These are phyloP conservation scores for Pavo muticus DNA, from an alignment of 2,113 vertebrate species.

Conservation along the genomic window DNA sequence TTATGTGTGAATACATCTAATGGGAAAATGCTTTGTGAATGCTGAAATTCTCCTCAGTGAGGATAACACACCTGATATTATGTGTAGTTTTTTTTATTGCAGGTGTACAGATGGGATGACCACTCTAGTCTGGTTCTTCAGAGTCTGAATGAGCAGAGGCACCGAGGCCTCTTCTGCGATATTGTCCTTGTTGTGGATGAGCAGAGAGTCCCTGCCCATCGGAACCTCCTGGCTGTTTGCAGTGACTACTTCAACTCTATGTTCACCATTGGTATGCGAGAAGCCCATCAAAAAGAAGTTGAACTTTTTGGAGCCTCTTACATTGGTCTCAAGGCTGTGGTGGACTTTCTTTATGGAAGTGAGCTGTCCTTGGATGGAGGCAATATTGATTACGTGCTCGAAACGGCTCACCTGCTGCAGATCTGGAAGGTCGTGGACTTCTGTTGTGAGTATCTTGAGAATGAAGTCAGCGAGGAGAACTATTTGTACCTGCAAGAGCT, in stretches of 20 bases:
- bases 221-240: constrained; percentile 90
- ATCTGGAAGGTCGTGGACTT: constrained; percentile 94
- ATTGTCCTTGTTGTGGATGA: constrained; percentile 90
- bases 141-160: constrained; percentile 91
- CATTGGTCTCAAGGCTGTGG: constrained; percentile 88
- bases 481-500: constrained; percentile 94
- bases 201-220: constrained; percentile 86
- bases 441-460: constrained; percentile 95
- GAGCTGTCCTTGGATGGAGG: constrained; percentile 89
- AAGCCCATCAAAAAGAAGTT: constrained; percentile 91
- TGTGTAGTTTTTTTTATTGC: not conserved
- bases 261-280: constrained; percentile 95
- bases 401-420: constrained; percentile 94
- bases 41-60: accelerated
- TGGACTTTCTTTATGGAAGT: constrained; percentile 93
- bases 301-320: constrained; percentile 90
- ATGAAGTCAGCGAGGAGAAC: constrained; percentile 91
- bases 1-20: accelerated
- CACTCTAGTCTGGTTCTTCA: constrained; percentile 84
- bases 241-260: constrained; percentile 97
- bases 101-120: constrained; percentile 89
- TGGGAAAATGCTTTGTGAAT: not conserved
- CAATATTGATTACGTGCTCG: constrained; percentile 90
- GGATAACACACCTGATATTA: not conserved
- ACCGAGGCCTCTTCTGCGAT: constrained; percentile 88